Evolutionary conservation across 2,113 vertebrate species (phyloP).

Genomic region (Verasper variegatus): DNA sequence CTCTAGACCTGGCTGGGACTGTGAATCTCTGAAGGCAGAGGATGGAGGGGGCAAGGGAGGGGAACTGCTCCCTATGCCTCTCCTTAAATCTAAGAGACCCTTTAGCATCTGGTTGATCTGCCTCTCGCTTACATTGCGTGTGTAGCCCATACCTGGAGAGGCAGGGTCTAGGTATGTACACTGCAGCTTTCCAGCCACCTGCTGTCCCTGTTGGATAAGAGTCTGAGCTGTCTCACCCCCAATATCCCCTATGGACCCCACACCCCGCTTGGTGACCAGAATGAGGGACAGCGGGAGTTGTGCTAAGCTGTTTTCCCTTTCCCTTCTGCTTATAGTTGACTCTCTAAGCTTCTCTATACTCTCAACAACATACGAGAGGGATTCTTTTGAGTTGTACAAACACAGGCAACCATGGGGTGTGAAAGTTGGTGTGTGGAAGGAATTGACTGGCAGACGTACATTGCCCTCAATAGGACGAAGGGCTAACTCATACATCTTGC

Average conservation of each 20-base stretch:
- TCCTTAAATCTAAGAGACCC: constrained; percentile 88
- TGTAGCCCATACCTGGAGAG: constrained; percentile 89
- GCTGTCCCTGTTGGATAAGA: constrained; percentile 92
- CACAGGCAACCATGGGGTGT: constrained; percentile 95
- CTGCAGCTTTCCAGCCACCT: constrained; percentile 90
- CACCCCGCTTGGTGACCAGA: constrained; percentile 91
- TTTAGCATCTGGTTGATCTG: constrained; percentile 92
- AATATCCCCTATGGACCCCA: constrained; percentile 85
- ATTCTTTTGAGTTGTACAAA: constrained; percentile 98
- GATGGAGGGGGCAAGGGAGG: constrained; percentile 78
- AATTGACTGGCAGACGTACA: constrained; percentile 94
- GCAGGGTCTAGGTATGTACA: constrained; percentile 92
- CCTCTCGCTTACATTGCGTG: constrained; percentile 91
- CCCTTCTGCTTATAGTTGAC: constrained; percentile 86
- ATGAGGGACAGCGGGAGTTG: constrained; percentile 89
- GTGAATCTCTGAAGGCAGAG: constrained; percentile 85
- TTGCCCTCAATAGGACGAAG: constrained; percentile 96
- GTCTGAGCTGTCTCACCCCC: constrained; percentile 94
- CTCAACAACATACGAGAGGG: constrained; percentile 93
- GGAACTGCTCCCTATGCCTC: constrained; percentile 83
- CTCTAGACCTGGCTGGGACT: constrained; percentile 80
- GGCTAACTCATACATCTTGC: constrained; percentile 93
- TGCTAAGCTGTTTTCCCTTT: constrained; percentile 86
- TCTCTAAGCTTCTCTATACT: constrained; percentile 94
- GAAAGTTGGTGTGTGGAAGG: constrained; percentile 95